A percentile compares a stretch with the other conserved stretches of the same genome.
These are phyloP conservation scores for Capitulum mitella DNA, from an alignment of 2,888 invertebrate species.

Conservation along the genomic window DNA sequence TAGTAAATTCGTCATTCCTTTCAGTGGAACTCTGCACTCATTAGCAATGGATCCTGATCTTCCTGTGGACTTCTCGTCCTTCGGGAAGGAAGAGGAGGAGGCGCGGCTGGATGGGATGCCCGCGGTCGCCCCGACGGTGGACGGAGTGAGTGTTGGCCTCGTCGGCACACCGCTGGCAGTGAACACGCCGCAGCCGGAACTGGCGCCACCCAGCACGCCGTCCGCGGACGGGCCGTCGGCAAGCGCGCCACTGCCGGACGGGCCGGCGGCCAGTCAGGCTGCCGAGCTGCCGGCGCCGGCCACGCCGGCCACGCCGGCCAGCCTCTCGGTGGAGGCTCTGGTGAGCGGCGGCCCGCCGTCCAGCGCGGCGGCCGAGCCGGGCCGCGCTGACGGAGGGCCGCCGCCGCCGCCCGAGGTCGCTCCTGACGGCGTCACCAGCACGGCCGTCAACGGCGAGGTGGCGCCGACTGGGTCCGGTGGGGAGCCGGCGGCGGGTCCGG, in stretches of 20 bases:
- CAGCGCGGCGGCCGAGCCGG: neutral
- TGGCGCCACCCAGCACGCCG: neutral
- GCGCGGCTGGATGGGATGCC: neutral
- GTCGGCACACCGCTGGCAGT: neutral
- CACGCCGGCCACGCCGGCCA: neutral
- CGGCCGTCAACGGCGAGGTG: no score
- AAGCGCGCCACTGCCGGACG: neutral
- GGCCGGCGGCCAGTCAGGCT: neutral
- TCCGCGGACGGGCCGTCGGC: neutral
- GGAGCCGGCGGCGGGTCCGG: no score
- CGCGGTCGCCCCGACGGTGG: neutral
- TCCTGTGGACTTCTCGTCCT: neutral
- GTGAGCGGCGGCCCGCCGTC: neutral
- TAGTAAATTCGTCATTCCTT: neutral
- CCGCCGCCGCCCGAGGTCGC: no score
- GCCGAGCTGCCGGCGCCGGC: neutral
- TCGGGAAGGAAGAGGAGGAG: slow-evolving; percentile 6
- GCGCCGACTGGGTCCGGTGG: no score
- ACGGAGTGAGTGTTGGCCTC: neutral
- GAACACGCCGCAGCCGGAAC: neutral
- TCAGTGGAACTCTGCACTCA: neutral
- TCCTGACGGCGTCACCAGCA: no score
- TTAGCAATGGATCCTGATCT: neutral
- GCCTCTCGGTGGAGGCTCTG: no score
- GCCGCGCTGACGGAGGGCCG: neutral